A percentile compares a stretch with the other conserved stretches of the same genome.
phyloP scores from a whole-genome alignment of 2,888 invertebrate genomes.

The Aplocera efformata region DNA sequence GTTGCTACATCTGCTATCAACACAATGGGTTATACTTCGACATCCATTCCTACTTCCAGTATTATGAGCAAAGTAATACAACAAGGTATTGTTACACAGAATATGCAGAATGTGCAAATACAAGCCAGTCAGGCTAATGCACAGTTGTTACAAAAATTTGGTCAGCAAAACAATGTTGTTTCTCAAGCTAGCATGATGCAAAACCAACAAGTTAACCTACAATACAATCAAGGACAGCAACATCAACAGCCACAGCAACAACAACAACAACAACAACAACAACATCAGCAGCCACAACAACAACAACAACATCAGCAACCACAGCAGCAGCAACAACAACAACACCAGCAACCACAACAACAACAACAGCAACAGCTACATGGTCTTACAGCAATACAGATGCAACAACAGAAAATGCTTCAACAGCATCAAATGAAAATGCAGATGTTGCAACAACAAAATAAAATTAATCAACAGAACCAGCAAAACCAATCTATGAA shows the following conservation, averaged over 20 bases:
- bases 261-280: constrained; percentile 36
- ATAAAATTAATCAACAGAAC: constrained; percentile 45
- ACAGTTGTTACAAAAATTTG: constrained; percentile 66
- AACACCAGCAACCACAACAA: constrained; percentile 70
- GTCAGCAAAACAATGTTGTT: constrained; percentile 52
- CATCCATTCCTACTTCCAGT: constrained; percentile 57
- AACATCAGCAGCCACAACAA: constrained; percentile 31
- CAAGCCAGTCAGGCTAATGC: constrained; percentile 63
- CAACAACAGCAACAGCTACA: constrained; percentile 54
- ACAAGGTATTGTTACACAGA: constrained; percentile 68
- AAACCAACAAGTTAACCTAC: constrained; percentile 58
- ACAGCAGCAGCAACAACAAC: constrained; percentile 76
- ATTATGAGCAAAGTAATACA: constrained; percentile 68
- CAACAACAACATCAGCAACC: constrained; percentile 41
- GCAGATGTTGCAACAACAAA: constrained; percentile 69
- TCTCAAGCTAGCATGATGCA: constrained; percentile 59
- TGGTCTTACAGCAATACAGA: constrained; percentile 70
- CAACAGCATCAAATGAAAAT: constrained; percentile 81
- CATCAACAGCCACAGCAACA: constrained; percentile 44
- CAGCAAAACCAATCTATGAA: constrained; percentile 39
- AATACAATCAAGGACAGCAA: constrained; percentile 43
- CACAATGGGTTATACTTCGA: constrained; percentile 64
- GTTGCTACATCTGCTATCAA: constrained; percentile 58
- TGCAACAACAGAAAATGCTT: constrained; percentile 77
- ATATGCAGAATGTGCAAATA: constrained; percentile 67